A percentile compares a stretch with the other conserved stretches of the same genome.
phyloP scores from a whole-genome alignment of 2,888 invertebrate species.

The Automeris io region DNA sequence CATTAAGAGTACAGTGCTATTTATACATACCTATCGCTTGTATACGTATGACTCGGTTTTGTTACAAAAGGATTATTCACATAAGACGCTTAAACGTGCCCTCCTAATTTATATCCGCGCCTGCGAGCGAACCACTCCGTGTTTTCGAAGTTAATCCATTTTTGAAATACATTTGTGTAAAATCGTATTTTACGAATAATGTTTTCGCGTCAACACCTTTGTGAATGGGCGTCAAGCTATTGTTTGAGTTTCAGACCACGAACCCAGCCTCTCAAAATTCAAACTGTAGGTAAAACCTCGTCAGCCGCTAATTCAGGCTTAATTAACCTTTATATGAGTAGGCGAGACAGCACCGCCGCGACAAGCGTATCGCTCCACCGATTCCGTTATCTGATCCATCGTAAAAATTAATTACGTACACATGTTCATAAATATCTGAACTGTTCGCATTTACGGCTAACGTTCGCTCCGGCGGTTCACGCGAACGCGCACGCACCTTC shows the following conservation, averaged over 20 bases:
- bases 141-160: slow-evolving; percentile 33
- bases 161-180: slow-evolving; percentile 43
- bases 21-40: slow-evolving; percentile 31
- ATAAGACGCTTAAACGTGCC: slow-evolving; percentile 41
- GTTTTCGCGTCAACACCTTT: slow-evolving; percentile 35
- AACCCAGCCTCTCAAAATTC: slow-evolving; percentile 16
- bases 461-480: slow-evolving; percentile 52
- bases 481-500: slow-evolving; percentile 52
- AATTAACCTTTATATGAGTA: slow-evolving; percentile 56
- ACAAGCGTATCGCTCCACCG: slow-evolving; percentile 65
- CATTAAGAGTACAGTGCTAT: slow-evolving; percentile 31
- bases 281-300: slow-evolving; percentile 34
- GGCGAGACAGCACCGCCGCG: slow-evolving; percentile 45
- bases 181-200: slow-evolving; percentile 27
- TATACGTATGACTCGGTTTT: slow-evolving; percentile 26
- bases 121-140: slow-evolving; percentile 24
- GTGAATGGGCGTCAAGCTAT: slow-evolving; percentile 20
- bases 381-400: slow-evolving; percentile 68
- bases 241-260: slow-evolving; percentile 32
- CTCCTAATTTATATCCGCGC: slow-evolving; percentile 42
- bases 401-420: slow-evolving; percentile 76
- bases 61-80: slow-evolving; percentile 48
- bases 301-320: slow-evolving; percentile 42
- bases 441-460: slow-evolving; percentile 65
- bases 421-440: slow-evolving; percentile 74